Base-by-base conservation (phyloP, 2,113 vertebrate genomes). In the Turnix velox region DNA sequence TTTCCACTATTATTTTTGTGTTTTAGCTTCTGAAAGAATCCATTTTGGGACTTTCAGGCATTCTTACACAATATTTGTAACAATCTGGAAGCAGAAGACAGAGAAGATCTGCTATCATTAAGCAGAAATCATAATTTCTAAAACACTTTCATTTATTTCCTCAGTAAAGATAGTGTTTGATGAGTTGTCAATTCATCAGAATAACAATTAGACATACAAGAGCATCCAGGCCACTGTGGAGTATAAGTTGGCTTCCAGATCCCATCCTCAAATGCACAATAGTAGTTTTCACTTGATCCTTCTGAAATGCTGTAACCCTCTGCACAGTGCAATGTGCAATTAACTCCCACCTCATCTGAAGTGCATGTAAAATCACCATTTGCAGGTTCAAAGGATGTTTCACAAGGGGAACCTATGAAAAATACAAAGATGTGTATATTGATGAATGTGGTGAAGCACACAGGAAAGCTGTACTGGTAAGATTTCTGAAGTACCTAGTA, bases 251-350 rank as follows among this genome's bases (percentile, higher is more conserved):
- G 99, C 48, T 97, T 98, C 99, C 99, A 99, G 76, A 99, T 43
- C 13, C 99, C 99, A 74, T 99, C 98, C 43, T 98, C 97, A 90
- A 98, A 98, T 39, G 98, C 96, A 86, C 99, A 99, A 62, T 98
- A 98, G 93, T 99, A 99, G 69, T 98, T 99, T 94, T 98, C 98
- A 82, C 96, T 98, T 7, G 98, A 98, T 25, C 98, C 98, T 94
- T 99, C 98, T 86, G 99, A 98, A 92, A 99, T 97, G 93, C 98
- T 99, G 91, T 99, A 99, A 55, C 99, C 99, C 3, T 98, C 98
- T 77, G 97, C 97, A 91, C 99, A 99, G 39, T 87, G 96, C 85
- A 99, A 96, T 2, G 98, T 98, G 51, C 99, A 99, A 76, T 99
- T 99, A 33, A 99, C 97, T 13, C 99, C 98, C 9, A 40, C 65